Percentiles rank a stretch among this genome's conserved stretches.
Evolutionary conservation across 2,113 vertebrate species (phyloP).

Genomic region (Micromys minutus): DNA sequence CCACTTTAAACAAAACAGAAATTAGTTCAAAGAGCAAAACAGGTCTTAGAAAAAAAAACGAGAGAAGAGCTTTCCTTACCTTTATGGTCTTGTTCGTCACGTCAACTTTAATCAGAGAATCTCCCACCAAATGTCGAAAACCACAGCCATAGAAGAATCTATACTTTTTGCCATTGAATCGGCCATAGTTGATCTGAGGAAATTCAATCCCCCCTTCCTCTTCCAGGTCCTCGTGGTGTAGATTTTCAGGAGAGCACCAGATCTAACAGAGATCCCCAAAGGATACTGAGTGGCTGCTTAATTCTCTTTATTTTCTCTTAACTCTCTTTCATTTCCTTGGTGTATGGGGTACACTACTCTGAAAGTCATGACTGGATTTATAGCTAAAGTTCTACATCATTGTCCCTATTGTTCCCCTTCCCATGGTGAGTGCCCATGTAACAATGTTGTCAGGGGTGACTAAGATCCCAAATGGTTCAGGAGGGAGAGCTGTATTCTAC

Average conservation of each 20-base stretch:
- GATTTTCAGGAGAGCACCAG: constrained; percentile 90
- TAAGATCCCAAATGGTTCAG: not conserved
- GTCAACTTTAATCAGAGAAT: constrained; percentile 93
- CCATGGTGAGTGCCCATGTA: not conserved
- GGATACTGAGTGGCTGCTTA: not conserved
- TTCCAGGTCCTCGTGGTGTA: constrained; percentile 87
- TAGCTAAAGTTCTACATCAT: not conserved
- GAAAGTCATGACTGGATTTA: not conserved
- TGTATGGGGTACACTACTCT: not conserved
- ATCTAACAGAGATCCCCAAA: constrained; percentile 83
- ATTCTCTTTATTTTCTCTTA: constrained; percentile 50
- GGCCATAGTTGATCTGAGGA: constrained; percentile 93
- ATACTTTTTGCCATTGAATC: constrained; percentile 89
- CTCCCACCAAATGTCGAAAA: constrained; percentile 91
- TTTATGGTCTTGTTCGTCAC: constrained; percentile 88
- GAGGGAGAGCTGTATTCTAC: constrained; percentile 3
- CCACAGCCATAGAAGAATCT: constrained; percentile 95
- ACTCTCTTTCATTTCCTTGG: constrained; percentile 14
- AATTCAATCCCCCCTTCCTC: constrained; percentile 93
- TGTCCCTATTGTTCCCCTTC: constrained; percentile 30
- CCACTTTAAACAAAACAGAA: constrained; percentile 53
- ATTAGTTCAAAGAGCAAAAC: constrained; percentile 25
- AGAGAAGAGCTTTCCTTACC: constrained; percentile 80
- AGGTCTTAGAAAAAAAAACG: not conserved
- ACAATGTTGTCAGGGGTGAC: constrained; percentile 2